Evolutionary conservation across 1,140 invertebrate genomes (phyloP), one percentile per base, ranked within the genome.

Genomic region (Platyscapa corneri): DNA sequence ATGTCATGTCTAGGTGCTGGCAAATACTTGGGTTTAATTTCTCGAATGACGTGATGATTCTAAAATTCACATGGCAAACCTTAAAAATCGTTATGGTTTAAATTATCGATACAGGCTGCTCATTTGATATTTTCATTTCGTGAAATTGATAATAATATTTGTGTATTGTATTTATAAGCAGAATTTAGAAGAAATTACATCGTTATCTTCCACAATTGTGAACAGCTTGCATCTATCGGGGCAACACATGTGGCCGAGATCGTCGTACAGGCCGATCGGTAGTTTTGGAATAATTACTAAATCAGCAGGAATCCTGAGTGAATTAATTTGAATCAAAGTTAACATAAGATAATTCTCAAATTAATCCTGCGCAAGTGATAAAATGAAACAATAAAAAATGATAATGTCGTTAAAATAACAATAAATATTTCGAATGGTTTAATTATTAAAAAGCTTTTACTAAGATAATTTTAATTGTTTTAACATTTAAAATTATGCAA

Each of bases 201-300:
- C 42, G 12, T 79, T n/a, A 39, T 42, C 83, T 87, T 88, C 84
- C 42, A 88, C 49, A 37, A 89, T 82, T 30, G 89, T 89, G 18
- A 87, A 75, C 37, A 90, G 23, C 83, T 88, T 80, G 72, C 89
- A 90, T 12, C 37, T 77, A 46, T 85, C 34, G 27, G 86, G 53
- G 42, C 89, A 89, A 64, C 89, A 90, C 75, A 87, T 46, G 46
- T 90, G 89, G 53, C 84, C 87, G n/a, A 88, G 37, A 27, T 90
- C 88, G 23, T 88, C 79, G 67, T 85, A 87, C 8, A 64, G 16
- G 23, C 80, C 67, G n/a, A 34, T 77, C 0, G 89, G 89, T 39
- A 90, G 53, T 65, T 79, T 86, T 30, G 88, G 88, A 80, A 87
- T 23, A 6, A 72, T 14, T 6, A 83, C 39, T 32, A 42, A 74